These are phyloP conservation scores for Latrodectus hesperus DNA, from an alignment of 2,888 invertebrate genomes.

Conservation along the genomic window DNA sequence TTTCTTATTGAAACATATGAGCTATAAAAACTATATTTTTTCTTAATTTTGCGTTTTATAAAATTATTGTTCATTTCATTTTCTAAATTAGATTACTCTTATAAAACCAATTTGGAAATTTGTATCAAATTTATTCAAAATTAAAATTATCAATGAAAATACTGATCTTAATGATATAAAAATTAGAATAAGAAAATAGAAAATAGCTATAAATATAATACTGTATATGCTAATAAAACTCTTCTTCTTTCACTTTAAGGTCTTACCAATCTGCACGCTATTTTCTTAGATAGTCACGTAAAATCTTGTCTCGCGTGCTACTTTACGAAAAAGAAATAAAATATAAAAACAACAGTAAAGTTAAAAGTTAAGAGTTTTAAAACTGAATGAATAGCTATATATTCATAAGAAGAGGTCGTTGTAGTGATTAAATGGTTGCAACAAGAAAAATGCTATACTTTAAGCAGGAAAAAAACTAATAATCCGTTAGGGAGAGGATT, in stretches of 20 bases:
- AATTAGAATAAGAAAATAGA: too few relatives aligned
- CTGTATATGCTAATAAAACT: too few relatives aligned
- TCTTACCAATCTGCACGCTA: not conserved
- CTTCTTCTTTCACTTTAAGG: not conserved
- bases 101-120: too few relatives aligned
- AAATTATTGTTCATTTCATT: too few relatives aligned
- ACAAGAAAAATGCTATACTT: not conserved
- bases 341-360: not conserved
- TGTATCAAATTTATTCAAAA: too few relatives aligned
- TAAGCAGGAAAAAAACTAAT: not conserved
- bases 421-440: not conserved
- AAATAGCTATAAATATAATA: too few relatives aligned
- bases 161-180: too few relatives aligned
- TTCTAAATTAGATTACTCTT: too few relatives aligned
- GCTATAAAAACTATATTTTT: too few relatives aligned
- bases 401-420: not conserved
- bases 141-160: too few relatives aligned
- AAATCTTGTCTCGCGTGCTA: not conserved
- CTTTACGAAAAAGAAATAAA: not conserved
- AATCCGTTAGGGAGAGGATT: not conserved
- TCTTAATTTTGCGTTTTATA: too few relatives aligned
- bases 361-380: conserved; percentile 1
- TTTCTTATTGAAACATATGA: too few relatives aligned
- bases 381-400: conserved; percentile 1
- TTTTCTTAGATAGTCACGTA: not conserved